These are phyloP conservation scores for Accipiter virgatus DNA, from an alignment of 2,113 vertebrate genomes.

Conservation along the genomic window DNA sequence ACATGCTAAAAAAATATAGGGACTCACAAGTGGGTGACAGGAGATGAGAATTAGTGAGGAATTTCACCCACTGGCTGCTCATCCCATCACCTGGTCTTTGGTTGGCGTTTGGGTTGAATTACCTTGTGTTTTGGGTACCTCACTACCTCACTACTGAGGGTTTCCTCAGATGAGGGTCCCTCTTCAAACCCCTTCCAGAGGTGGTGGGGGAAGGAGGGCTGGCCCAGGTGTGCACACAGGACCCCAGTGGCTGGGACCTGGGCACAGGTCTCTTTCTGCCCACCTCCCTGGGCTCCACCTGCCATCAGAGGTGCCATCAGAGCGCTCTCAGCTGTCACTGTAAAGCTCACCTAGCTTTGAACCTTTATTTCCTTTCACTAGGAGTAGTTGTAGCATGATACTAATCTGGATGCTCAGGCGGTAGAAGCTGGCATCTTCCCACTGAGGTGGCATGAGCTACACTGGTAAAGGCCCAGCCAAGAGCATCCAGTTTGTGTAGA, in stretches of 20 bases:
- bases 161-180: not conserved
- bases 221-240: not conserved
- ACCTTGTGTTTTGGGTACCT: not conserved
- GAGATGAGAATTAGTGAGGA: not conserved
- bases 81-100: not conserved
- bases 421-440: not conserved
- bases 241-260: not conserved
- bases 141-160: not conserved
- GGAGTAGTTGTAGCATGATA: not conserved
- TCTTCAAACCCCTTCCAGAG: not conserved
- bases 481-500: not conserved
- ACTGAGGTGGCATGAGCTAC: not conserved
- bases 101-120: not conserved
- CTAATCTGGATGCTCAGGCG: not conserved
- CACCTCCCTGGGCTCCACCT: not conserved
- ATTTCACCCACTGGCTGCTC: not conserved
- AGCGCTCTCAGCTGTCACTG: fast-evolving
- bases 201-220: not conserved
- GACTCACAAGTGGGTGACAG: not conserved
- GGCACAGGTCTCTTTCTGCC: not conserved
- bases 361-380: not conserved
- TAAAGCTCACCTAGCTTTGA: not conserved
- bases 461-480: not conserved
- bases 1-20: not conserved
- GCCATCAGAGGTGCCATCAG: not conserved